Base-by-base conservation (phyloP, 2,888 invertebrate species). In the Keiferia lycopersicella region DNA sequence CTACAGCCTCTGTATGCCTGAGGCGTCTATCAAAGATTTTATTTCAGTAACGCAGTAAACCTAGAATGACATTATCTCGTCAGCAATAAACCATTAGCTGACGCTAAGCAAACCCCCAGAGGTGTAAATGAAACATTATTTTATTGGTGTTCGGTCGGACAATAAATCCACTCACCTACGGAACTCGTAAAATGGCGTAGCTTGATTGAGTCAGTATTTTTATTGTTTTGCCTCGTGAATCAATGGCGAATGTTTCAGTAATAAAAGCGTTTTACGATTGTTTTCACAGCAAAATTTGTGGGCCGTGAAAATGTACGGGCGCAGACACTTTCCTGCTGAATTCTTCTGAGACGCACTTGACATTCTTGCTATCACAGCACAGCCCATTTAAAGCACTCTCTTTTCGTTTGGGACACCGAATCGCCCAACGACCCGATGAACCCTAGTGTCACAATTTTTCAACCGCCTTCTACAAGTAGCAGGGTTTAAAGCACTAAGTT, bases 151-250 rank as follows among this genome's bases (percentile, higher is more conserved):
- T 80, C 76, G 78, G 77, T 80, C 76, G 78, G 77, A 80, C 83
- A 84, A 86, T 90, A 88, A 89, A 88, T 86, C 81, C 78, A 81
- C 84, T 87, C 84, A 88, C 87, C 88, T 89, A 86, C 79, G 82
- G 79, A 76, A 80, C 78, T 82, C 84, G 84, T 91, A 90, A 91
- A 91, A 83, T 84, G 82, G 77, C 78, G 84, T 80, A 83, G 86
- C 86, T 89, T 90, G 91, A 91, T 91, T 91, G 91, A 91, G 91
- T 87, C 87, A 88, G 91, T 89, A 89, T 89, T 91, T 91, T 91
- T 91, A 91, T 90, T 91, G 87, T 90, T 88, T 83, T 75, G 84
- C 83, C 78, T 82, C 83, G 86, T 86, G 91, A 91, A 91, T 91
- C 91, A 89, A 91, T 91, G 88, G 90, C 74, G 88, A 88, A 90